Evolutionary conservation across 1,140 invertebrate species (phyloP), one percentile per base, ranked within the genome.

Genomic region (Drosophila athabasca): DNA sequence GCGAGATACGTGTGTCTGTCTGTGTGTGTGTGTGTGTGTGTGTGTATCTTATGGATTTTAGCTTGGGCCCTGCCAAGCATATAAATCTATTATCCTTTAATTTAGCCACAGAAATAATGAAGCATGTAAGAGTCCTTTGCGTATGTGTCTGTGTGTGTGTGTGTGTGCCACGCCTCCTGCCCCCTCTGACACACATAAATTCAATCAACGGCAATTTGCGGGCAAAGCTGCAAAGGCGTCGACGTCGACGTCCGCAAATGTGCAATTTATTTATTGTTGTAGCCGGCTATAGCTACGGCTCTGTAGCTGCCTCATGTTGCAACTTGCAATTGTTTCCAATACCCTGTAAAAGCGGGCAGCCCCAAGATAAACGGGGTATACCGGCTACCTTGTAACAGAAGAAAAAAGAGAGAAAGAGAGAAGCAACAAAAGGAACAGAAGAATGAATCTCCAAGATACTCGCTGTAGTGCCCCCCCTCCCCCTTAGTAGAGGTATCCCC

Each of bases 51-150:
- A 59, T 51, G 83, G 68, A 80, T 84, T 84, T 76, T 54, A 57
- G 76, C 49, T 53, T 2, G 17, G 46, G 80, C 51, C 48, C 67
- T 76, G 62, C 67, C 81, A 73, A 66, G 72, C 77, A 81, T 66
- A 78, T 70, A 88, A 87, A 87, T 82, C 82, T 87, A 87, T 87
- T 87, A 89, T 87, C 83, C 71, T 87, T 87, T 87, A 88, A 87
- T 87, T 87, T 83, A 87, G 79, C 78, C 66, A 49, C 62, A 75
- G 70, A 82, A 65, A 77, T 85, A 87, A 85, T 85, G 83, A 85
- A 85, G 82, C 74, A 82, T 87, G 76, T 58, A 60, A 67, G 67
- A 87, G 81, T 48, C 53, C 55, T 62, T 57, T 61, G 50, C 57
- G 55, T 55, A 51, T 73, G 52, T 58, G 53, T n/a, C 9, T 24